Evolutionary conservation across 2,113 vertebrate genomes (phyloP).

Genomic region (Mugil cephalus): DNA sequence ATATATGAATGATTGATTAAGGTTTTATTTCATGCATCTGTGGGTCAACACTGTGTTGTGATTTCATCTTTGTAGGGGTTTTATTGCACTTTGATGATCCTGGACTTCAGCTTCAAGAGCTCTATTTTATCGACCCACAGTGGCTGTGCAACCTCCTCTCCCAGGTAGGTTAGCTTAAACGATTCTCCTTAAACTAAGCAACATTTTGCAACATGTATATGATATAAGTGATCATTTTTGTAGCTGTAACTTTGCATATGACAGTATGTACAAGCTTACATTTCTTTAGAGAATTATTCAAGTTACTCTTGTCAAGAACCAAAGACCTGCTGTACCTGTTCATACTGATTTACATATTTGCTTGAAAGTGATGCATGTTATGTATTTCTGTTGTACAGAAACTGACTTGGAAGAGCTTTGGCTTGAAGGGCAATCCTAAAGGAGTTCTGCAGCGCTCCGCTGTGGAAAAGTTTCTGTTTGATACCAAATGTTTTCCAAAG

Average conservation of each 20-base stretch:
- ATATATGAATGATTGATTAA: background rate
- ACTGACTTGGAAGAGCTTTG: conserved; percentile 83
- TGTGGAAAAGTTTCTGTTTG: conserved; percentile 89
- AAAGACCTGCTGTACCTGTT: no score
- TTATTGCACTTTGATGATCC: conserved; percentile 97
- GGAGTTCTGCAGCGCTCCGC: conserved; percentile 89
- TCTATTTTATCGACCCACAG: conserved; percentile 95
- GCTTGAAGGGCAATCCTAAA: conserved; percentile 85
- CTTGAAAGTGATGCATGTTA: background rate
- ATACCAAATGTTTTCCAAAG: conserved; percentile 91
- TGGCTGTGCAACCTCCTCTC: conserved; percentile 97
- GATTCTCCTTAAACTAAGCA: no score
- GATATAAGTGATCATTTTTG: no score
- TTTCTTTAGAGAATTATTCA: no score
- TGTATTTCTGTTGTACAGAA: conserved; percentile 52
- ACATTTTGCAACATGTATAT: no score
- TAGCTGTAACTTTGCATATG: no score
- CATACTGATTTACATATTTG: no score
- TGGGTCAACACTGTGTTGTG: background rate
- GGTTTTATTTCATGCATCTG: no score
- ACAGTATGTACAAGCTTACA: no score
- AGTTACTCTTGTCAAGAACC: no score
- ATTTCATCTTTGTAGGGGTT: conserved; percentile 84
- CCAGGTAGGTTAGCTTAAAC: conserved; percentile 83
- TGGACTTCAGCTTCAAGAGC: conserved; percentile 91